Evolutionary conservation across 2,113 vertebrate genomes (phyloP).

Genomic region (Galemys pyrenaicus): DNA sequence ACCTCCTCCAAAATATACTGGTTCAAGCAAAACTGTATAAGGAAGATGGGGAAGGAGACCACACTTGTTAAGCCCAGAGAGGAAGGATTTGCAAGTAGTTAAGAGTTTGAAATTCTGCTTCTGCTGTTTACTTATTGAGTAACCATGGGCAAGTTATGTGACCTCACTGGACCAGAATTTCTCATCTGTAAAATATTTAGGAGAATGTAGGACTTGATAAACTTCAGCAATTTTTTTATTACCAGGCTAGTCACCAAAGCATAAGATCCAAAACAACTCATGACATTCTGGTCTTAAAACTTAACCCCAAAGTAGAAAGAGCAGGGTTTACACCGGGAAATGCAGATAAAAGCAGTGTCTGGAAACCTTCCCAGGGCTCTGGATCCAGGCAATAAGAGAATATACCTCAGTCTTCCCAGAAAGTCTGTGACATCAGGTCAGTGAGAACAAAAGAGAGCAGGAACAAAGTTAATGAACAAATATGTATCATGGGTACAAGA

Average conservation of each 20-base stretch:
- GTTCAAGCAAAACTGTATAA: background rate
- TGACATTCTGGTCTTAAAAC: background rate
- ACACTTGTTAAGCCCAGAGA: background rate
- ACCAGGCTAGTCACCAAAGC: background rate
- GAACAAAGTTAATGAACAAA: background rate
- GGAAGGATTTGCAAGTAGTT: background rate
- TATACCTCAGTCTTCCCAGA: background rate
- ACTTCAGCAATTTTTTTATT: background rate
- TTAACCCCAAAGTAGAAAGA: background rate
- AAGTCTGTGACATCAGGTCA: background rate
- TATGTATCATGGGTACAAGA: background rate
- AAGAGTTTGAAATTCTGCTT: background rate
- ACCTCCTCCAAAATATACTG: background rate
- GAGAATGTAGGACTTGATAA: background rate
- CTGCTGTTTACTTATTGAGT: background rate
- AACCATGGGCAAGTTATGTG: background rate
- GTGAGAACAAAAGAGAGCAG: background rate
- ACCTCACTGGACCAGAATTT: background rate
- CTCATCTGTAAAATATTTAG: background rate
- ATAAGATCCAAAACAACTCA: background rate
- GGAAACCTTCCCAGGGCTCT: background rate
- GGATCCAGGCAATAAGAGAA: background rate
- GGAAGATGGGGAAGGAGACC: background rate
- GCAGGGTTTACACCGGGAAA: background rate
- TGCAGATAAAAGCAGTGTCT: background rate